Base-by-base conservation (phyloP, 2,888 invertebrate species). In the Drosophila pseudotalamancana region DNA sequence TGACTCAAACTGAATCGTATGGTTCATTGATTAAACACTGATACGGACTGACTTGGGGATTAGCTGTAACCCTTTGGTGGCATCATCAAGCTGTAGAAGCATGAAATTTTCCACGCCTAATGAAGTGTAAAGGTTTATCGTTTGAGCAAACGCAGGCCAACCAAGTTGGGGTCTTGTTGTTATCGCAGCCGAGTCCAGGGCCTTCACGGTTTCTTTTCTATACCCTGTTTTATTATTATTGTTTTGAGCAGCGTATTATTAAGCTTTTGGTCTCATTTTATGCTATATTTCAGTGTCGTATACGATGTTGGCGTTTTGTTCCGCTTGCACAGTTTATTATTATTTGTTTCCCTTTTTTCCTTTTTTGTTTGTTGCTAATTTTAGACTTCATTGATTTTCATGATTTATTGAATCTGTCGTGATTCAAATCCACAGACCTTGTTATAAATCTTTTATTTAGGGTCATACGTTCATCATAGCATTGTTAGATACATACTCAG, bases 51-150 rank as follows among this genome's bases (percentile, higher is more conserved):
- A 34, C 55, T 21, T 5, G 42, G 19, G 42, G 56, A 60, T 62
- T 54, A 55, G 54, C 62, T 60, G 78, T 69, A 81, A 81, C 88
- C 88, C 81, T 70, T 87, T 86, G 77, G 64, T 77, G 69, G 72
- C 66, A 43, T 45, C 43, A 60, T 39, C 62, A 72, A 84, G 84
- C 83, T 84, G 87, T 87, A 84, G 77, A 61, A 77, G 83, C 83
- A 72, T 87, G 84, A 84, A 84, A 87, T 87, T 84, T 81, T 74
- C 59, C 63, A 81, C 64, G 77, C 57, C 70, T 87, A 84, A 84
- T 84, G 83, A 84, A 84, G 81, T 74, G 83, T 64, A 84, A 87
- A 81, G 87, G 87, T 84, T 87, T 84, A 84, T 84, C 83, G 87
- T 66, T 84, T 62, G 72, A 84, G 71, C 63, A 60, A 72, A 65